phyloP scores from a whole-genome alignment of 2,797 vertebrate species.

The Pseudochaenichthys georgianus region DNA sequence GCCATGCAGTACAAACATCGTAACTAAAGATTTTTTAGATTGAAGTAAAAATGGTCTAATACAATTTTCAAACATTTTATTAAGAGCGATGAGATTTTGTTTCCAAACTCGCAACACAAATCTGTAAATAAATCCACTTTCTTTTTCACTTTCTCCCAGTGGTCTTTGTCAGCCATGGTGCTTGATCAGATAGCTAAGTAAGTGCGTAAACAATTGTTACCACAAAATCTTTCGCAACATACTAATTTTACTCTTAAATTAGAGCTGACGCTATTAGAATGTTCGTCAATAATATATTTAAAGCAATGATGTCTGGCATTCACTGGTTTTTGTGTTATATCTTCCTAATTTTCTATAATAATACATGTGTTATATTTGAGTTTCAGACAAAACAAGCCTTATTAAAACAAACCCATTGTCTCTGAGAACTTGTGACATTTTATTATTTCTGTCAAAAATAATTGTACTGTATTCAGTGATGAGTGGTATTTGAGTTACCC shows the following conservation, averaged over 20 bases:
- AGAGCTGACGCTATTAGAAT: background rate
- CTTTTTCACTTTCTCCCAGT: background rate
- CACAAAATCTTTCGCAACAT: background rate
- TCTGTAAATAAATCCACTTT: background rate
- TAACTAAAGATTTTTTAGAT: background rate
- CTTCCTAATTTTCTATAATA: background rate
- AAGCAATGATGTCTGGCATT: background rate
- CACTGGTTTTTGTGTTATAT: background rate
- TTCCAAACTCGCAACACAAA: fast-evolving
- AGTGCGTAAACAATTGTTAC: background rate
- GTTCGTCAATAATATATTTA: background rate
- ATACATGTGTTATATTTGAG: background rate
- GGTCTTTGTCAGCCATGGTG: background rate
- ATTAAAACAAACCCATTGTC: background rate
- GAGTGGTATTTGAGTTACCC: too few relatives aligned
- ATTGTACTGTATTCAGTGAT: background rate
- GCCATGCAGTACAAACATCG: background rate
- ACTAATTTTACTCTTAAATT: background rate
- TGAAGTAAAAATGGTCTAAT: background rate
- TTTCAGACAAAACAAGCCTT: background rate
- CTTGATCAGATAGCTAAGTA: background rate
- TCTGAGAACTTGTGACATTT: background rate
- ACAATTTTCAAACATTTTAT: background rate
- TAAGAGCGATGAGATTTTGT: background rate
- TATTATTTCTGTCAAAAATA: background rate